These are phyloP conservation scores for Enteromius unitaeniatus DNA, from an alignment of 2,797 vertebrate genomes.

Conservation along the genomic window DNA sequence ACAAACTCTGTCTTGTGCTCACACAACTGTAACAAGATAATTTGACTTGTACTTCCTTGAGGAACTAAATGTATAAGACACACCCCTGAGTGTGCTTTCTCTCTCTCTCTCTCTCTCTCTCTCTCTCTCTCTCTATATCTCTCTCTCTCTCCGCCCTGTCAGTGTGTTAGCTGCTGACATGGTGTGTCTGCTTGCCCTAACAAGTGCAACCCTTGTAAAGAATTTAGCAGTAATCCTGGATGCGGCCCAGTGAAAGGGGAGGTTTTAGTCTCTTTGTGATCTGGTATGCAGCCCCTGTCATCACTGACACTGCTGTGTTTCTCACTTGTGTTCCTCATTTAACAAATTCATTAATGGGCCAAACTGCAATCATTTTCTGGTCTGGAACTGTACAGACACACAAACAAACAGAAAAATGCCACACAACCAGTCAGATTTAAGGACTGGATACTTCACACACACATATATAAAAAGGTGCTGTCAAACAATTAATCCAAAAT, in stretches of 20 bases:
- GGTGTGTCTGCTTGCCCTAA: constrained; percentile 78
- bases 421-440: background rate
- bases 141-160: constrained; percentile 53
- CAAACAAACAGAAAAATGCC: background rate
- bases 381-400: background rate
- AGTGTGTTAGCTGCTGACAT: constrained; percentile 71
- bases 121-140: constrained; percentile 41
- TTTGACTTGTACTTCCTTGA: constrained; percentile 85
- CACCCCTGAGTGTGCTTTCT: constrained; percentile 73
- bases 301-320: constrained; percentile 49
- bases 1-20: constrained; percentile 63
- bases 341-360: background rate
- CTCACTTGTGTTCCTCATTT: background rate
- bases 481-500: too few species aligned
- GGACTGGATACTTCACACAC: background rate
- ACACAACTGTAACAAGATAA: constrained; percentile 76
- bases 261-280: constrained; percentile 75
- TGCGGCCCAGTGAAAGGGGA: constrained; percentile 73
- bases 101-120: constrained; percentile 46
- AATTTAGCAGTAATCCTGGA: constrained; percentile 80
- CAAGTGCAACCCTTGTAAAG: constrained; percentile 82
- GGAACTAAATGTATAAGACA: constrained; percentile 85
- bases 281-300: constrained; percentile 77
- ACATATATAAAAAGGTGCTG: too few species aligned
- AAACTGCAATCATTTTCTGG: background rate